Percentiles rank a stretch among this genome's conserved stretches.
These are phyloP conservation scores for Bradypus variegatus DNA, from an alignment of 2,797 vertebrate genomes.

Conservation along the genomic window DNA sequence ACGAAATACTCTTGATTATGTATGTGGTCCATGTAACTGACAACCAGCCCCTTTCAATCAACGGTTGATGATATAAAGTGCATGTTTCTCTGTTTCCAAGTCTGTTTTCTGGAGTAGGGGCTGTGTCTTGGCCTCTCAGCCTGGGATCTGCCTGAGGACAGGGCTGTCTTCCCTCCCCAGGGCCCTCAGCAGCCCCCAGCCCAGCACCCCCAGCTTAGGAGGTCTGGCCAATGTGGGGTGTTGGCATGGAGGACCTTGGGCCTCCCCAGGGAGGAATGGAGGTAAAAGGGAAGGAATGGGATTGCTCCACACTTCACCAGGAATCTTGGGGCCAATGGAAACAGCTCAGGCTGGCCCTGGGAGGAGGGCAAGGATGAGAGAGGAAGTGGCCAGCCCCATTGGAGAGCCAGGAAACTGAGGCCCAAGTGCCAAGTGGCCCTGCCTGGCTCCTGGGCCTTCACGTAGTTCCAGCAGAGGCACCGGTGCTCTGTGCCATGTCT, in stretches of 20 bases:
- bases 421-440: neutral
- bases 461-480: neutral
- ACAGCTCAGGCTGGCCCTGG: neutral
- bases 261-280: neutral
- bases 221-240: neutral
- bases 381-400: neutral
- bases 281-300: conserved; percentile 50
- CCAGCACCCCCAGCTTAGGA: neutral
- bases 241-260: neutral
- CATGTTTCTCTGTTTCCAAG: neutral
- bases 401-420: neutral
- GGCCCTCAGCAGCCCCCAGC: neutral
- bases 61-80: neutral
- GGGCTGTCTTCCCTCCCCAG: neutral
- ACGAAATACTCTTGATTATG: neutral
- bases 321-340: conserved; percentile 19
- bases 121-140: neutral
- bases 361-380: neutral
- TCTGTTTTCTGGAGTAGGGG: neutral
- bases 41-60: neutral
- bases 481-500: neutral
- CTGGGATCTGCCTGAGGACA: neutral
- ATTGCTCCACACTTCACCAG: conserved; percentile 44
- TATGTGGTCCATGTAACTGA: neutral
- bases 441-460: neutral